These are phyloP conservation scores for Numenius phaeopus DNA, from an alignment of 2,797 vertebrate species.

Conservation along the genomic window DNA sequence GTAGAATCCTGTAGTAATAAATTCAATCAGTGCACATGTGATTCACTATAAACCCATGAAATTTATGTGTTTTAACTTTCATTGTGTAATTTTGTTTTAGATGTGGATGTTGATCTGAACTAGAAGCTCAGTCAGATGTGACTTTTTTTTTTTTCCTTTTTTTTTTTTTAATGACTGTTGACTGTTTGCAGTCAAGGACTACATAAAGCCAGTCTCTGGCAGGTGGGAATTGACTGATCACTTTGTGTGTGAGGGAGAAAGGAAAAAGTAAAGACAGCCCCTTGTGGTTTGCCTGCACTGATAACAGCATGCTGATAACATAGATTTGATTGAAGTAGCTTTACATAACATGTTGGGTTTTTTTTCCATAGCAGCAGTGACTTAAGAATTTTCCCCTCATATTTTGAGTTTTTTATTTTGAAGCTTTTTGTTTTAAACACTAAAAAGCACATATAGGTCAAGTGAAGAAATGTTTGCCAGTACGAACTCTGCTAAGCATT, in stretches of 20 bases:
- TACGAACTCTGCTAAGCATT: slow-evolving; percentile 79
- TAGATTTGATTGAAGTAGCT: slow-evolving; percentile 52
- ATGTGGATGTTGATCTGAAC: background rate
- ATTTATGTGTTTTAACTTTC: background rate
- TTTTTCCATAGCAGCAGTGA: slow-evolving; percentile 74
- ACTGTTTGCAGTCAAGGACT: background rate
- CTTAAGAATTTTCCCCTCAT: slow-evolving; percentile 34
- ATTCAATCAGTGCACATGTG: background rate
- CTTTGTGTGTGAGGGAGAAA: background rate
- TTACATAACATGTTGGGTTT: background rate
- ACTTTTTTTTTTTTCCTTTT: background rate
- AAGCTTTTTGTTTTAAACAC: slow-evolving; percentile 58
- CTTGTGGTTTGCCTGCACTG: slow-evolving; percentile 69
- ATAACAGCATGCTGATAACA: slow-evolving; percentile 34
- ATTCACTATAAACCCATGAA: background rate
- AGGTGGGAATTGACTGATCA: background rate
- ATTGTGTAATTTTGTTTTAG: background rate
- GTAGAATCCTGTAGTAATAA: background rate
- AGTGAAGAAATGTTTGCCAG: slow-evolving; percentile 75
- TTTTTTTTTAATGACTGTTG: background rate
- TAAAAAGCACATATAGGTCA: slow-evolving; percentile 81
- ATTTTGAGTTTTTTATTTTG: background rate
- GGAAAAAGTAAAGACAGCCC: slow-evolving; percentile 48
- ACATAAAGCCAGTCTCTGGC: background rate
- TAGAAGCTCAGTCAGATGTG: background rate